Conservation (phyloP, 1,140 invertebrate species). For the Drosophila willistoni region DNA sequence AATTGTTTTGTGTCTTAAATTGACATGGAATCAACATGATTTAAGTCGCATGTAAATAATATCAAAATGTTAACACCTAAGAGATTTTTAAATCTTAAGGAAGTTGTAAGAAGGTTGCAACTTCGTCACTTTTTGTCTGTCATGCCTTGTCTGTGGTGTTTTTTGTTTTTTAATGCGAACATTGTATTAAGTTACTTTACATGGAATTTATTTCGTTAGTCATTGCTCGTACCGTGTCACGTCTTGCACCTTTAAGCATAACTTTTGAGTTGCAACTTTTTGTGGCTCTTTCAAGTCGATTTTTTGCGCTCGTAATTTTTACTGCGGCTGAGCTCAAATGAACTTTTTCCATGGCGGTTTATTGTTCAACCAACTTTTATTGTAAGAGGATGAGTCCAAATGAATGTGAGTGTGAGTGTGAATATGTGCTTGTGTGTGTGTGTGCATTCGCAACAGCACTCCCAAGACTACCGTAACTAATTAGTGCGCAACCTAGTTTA, state of each 20-base stretch:
- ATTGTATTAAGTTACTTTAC: slow-evolving; percentile 1
- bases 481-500: slow-evolving; percentile 78
- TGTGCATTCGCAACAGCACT: slow-evolving; percentile 59
- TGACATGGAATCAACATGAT: not conserved
- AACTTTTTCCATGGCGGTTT: slow-evolving; percentile 31
- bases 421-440: slow-evolving; percentile 26
- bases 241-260: not conserved
- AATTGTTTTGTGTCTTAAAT: not conserved
- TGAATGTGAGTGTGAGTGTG: slow-evolving; percentile 8
- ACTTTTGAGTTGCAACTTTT: not conserved
- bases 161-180: not conserved
- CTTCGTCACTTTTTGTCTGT: not conserved
- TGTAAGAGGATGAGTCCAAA: slow-evolving; percentile 28
- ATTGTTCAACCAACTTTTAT: slow-evolving; percentile 59
- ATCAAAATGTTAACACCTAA: not conserved
- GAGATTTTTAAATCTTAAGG: not conserved
- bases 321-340: slow-evolving; percentile 29
- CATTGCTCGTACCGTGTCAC: not conserved
- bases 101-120: not conserved
- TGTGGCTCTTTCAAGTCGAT: slow-evolving; percentile 15
- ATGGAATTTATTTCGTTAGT: not conserved
- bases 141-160: not conserved
- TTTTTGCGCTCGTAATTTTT: slow-evolving; percentile 25
- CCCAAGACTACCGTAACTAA: slow-evolving; percentile 73
- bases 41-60: not conserved